Evolutionary conservation across 1,140 invertebrate species (phyloP).

Genomic region (Hydropsyche tenuis): DNA sequence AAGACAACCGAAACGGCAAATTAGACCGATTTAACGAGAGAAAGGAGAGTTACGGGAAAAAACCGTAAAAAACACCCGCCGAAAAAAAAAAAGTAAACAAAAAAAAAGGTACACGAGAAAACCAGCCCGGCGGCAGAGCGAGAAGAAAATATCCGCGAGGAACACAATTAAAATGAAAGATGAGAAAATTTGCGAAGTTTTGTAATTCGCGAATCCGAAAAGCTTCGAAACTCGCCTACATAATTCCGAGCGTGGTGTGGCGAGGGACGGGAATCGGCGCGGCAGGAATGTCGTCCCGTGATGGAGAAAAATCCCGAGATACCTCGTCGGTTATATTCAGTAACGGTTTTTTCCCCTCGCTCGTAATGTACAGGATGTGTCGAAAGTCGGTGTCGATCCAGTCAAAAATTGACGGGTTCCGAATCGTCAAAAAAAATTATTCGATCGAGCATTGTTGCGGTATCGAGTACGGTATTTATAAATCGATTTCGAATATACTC

Average conservation of each 20-base stretch:
- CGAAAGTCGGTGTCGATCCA: too few relatives aligned
- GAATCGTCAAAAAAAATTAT: too few relatives aligned
- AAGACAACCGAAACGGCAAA: slow-evolving; percentile 15
- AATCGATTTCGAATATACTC: too few relatives aligned
- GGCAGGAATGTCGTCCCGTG: slow-evolving; percentile 37
- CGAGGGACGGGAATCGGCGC: slow-evolving; percentile 2
- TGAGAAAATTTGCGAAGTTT: slow-evolving; percentile 50
- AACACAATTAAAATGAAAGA: slow-evolving; percentile 51
- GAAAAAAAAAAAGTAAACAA: slow-evolving; percentile 10
- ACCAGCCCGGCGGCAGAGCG: slow-evolving; percentile 22
- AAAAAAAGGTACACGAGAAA: slow-evolving; percentile 36
- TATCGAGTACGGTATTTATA: too few relatives aligned
- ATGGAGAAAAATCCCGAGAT: slow-evolving; percentile 46
- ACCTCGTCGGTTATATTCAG: slow-evolving; percentile 22
- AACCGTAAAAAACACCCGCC: background rate
- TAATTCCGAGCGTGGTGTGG: slow-evolving; percentile 39
- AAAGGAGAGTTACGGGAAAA: background rate
- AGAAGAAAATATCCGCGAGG: slow-evolving; percentile 47
- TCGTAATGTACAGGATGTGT: slow-evolving; percentile 10
- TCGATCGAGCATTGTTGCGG: too few relatives aligned
- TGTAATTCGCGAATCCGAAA: slow-evolving; percentile 49
- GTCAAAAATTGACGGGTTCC: too few relatives aligned
- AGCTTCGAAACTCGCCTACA: slow-evolving; percentile 45
- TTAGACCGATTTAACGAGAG: slow-evolving; percentile 15
- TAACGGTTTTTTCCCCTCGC: slow-evolving; percentile 23